Evolutionary conservation across 2,797 vertebrate species (phyloP), one percentile per base, ranked within the genome.

Genomic region (Erethizon dorsatum): DNA sequence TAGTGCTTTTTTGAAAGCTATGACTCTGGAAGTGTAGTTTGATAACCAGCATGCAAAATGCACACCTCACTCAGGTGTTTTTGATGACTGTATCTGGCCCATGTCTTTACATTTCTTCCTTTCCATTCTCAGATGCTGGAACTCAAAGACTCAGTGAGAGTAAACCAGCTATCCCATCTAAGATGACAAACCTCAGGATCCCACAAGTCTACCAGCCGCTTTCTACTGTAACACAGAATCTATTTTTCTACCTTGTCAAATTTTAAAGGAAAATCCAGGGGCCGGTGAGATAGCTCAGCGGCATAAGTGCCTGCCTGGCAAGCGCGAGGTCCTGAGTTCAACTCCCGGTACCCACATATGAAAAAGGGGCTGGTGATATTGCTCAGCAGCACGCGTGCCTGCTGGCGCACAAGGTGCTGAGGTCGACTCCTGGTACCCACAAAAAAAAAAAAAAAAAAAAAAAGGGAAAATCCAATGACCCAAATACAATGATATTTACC

Each of bases 401-500:
- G 37, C 37, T 41, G 37, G 37, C 2, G 37, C 37, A 41, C 37
- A 41, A 41, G 37, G 37, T 41, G 37, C 37, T 41, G 37, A 41
- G 37, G 37, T 41, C 37, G 2, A 41, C 37, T 41, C 37, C 37
- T 41, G 37, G 37, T 41, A 41, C 37, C 37, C 37, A 41, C 2
- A 41, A 41, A 41, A 41, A 41, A 41, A 41, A 41, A 41, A 41
- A 41, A 83, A 96, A 41, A 41, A 41, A 41, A 41, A 41, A 41
- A 41, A 83, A 96, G 31, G 88, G 22, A 92, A 37, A 89, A 28
- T 7, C 41, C 33, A 80, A 90, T 88, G 83, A 17, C 5, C 73
- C 90, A 0, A 96, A 61, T 88, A 83, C 75, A 67, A 9, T 15
- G 37, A 69, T 90, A 93, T 93, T 99, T 98, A 99, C 99, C 99